These are phyloP conservation scores for Hylaea fasciaria DNA, from an alignment of 2,888 invertebrate species.

Conservation along the genomic window DNA sequence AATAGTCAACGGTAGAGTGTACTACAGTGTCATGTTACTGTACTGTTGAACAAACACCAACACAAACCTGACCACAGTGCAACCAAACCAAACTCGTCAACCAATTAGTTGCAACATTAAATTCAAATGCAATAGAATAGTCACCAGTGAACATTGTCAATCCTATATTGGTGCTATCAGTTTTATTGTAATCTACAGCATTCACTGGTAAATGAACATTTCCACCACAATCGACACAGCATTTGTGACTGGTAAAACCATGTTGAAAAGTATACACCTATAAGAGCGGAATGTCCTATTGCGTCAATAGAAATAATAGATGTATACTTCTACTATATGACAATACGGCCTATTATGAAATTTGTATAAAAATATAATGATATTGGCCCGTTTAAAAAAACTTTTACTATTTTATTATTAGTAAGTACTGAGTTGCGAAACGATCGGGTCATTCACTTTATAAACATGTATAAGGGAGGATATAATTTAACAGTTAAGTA, in stretches of 20 bases:
- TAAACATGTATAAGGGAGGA: too few species aligned
- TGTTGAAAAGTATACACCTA: background rate
- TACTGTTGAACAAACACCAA: background rate
- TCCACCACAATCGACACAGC: background rate
- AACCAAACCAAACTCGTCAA: conserved; percentile 29
- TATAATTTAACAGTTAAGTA: too few species aligned
- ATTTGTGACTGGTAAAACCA: background rate
- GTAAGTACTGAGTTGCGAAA: too few species aligned
- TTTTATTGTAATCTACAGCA: conserved; percentile 41
- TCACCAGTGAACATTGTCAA: conserved; percentile 33
- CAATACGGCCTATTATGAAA: too few species aligned
- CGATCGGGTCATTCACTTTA: too few species aligned
- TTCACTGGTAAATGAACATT: conserved; percentile 8
- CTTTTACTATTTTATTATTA: too few species aligned
- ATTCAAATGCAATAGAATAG: conserved; percentile 34
- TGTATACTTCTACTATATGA: too few species aligned
- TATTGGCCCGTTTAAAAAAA: too few species aligned
- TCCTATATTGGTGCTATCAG: conserved; percentile 30
- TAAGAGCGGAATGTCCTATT: too few species aligned
- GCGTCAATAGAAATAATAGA: too few species aligned
- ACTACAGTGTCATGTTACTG: background rate
- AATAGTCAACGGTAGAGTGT: too few species aligned
- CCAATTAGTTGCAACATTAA: conserved; percentile 32
- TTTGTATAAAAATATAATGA: too few species aligned
- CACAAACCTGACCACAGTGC: conserved; percentile 20